Evolutionary conservation across 2,888 invertebrate species (phyloP).

Genomic region (Sympetrum striolatum): DNA sequence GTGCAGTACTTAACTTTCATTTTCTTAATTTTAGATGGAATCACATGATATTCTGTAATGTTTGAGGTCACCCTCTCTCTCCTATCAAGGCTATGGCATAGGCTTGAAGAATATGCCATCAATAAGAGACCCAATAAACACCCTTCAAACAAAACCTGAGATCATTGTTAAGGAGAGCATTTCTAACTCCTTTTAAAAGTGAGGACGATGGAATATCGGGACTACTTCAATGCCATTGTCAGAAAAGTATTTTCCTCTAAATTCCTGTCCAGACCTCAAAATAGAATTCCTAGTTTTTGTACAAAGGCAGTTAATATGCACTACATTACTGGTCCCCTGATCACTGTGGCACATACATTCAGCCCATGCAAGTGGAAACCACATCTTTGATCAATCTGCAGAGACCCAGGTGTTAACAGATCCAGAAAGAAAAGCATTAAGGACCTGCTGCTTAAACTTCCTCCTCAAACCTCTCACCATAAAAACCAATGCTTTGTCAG

Average conservation of each 20-base stretch:
- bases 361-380: too few relatives aligned
- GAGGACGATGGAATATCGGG: background rate
- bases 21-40: background rate
- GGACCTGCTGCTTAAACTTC: too few relatives aligned
- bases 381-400: too few relatives aligned
- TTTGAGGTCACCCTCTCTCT: background rate
- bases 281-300: too few relatives aligned
- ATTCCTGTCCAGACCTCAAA: background rate
- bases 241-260: background rate
- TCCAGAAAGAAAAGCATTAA: too few relatives aligned
- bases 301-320: too few relatives aligned
- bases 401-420: too few relatives aligned
- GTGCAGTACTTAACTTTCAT: background rate
- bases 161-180: background rate
- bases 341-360: too few relatives aligned
- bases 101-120: background rate
- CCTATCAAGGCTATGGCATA: background rate
- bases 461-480: too few relatives aligned
- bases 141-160: background rate
- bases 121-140: background rate
- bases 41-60: background rate
- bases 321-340: too few relatives aligned
- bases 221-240: background rate
- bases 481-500: too few relatives aligned
- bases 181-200: conserved; percentile 8